Evolutionary conservation across 2,113 vertebrate genomes (phyloP).

Genomic region (Dicaeum eximium): DNA sequence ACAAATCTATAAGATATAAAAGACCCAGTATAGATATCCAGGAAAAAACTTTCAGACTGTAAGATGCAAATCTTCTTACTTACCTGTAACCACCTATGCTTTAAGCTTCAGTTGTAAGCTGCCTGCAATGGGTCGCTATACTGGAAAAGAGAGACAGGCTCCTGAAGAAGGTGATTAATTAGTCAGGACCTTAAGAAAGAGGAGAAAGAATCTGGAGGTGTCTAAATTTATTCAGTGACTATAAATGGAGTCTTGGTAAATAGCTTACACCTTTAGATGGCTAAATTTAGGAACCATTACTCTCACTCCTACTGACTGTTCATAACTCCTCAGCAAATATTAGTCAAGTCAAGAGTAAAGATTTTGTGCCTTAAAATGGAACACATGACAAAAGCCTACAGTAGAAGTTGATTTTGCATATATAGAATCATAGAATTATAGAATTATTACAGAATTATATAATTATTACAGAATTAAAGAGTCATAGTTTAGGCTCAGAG

Average conservation of each 20-base stretch:
- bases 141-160: background rate
- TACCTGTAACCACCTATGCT: background rate
- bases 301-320: background rate
- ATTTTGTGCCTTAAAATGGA: background rate
- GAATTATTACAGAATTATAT: background rate
- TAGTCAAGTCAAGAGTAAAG: background rate
- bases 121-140: background rate
- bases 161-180: background rate
- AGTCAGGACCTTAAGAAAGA: background rate
- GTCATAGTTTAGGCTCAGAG: background rate
- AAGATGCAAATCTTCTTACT: background rate
- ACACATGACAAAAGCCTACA: background rate
- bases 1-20: background rate
- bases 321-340: background rate
- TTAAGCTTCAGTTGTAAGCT: background rate
- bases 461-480: background rate
- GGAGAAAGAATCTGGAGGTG: background rate
- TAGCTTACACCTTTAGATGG: background rate
- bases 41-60: background rate
- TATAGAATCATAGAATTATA: background rate
- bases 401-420: background rate
- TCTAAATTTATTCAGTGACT: background rate
- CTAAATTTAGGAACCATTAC: background rate
- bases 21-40: background rate
- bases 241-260: background rate